Percentiles rank a stretch among this genome's conserved stretches.
phyloP scores from a whole-genome alignment of 2,113 vertebrate species.

The Pheucticus melanocephalus region DNA sequence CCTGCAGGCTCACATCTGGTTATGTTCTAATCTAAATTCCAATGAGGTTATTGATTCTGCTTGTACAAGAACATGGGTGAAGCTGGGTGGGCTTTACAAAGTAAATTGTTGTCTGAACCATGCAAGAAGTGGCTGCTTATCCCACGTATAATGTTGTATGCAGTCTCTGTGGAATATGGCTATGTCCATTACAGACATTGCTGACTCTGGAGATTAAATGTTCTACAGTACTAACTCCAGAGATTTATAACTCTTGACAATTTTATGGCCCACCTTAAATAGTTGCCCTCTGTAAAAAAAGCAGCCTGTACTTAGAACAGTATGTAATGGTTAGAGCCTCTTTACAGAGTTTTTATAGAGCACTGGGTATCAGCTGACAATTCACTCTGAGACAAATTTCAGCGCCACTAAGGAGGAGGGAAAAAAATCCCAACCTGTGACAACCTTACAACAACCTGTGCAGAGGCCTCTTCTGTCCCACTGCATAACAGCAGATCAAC shows the following conservation, averaged over 20 bases:
- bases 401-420: not conserved
- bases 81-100: not conserved
- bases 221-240: not conserved
- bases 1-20: not conserved
- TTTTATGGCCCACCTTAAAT: constrained; percentile 11
- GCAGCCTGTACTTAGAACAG: not conserved
- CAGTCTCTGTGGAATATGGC: not conserved
- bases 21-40: constrained; percentile 45
- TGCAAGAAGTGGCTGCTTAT: not conserved
- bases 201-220: not conserved
- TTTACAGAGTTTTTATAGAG: not conserved
- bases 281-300: not conserved
- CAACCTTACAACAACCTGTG: not conserved
- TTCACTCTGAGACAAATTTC: not conserved
- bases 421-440: not conserved
- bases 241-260: constrained; percentile 25
- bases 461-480: not conserved
- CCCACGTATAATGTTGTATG: not conserved
- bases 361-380: not conserved
- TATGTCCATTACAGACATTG: not conserved
- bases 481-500: not conserved
- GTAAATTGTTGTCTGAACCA: not conserved
- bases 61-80: not conserved
- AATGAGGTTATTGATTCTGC: not conserved
- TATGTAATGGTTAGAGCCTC: not conserved